Percentiles rank a stretch among this genome's conserved stretches.
phyloP scores from a whole-genome alignment of 2,113 vertebrate species.

The Tinamus guttatus region DNA sequence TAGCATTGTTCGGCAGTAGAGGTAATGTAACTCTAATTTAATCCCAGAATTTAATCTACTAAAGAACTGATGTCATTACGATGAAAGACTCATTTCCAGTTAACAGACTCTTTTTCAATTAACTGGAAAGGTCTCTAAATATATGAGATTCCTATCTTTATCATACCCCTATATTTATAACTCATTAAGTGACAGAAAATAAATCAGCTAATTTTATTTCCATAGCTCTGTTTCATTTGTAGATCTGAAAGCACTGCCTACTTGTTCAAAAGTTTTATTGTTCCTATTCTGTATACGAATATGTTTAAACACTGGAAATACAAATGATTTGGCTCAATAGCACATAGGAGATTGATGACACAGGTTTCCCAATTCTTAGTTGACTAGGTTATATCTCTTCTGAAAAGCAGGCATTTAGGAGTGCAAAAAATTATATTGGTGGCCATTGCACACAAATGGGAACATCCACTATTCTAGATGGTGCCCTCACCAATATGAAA shows the following conservation, averaged over 20 bases:
- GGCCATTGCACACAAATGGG: neutral
- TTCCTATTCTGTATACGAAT: neutral
- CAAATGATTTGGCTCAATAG: neutral
- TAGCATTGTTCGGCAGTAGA: neutral
- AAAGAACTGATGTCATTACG: neutral
- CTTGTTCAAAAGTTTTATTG: neutral
- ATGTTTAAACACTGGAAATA: neutral
- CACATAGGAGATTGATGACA: neutral
- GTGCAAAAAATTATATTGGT: neutral
- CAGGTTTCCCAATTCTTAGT: neutral
- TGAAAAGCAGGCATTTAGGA: neutral
- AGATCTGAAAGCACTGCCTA: neutral
- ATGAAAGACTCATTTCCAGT: neutral
- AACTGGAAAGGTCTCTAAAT: neutral
- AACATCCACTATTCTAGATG: slow-evolving; percentile 19
- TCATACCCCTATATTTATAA: neutral
- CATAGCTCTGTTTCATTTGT: neutral
- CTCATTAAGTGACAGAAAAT: neutral
- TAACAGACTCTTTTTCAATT: neutral
- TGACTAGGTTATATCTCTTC: neutral
- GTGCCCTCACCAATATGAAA: neutral
- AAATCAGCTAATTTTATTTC: neutral
- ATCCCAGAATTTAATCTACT: neutral
- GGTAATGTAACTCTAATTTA: neutral
- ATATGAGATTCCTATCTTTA: neutral